Conservation (phyloP, 1,140 invertebrate species). For the Diploscapter pachys region DNA sequence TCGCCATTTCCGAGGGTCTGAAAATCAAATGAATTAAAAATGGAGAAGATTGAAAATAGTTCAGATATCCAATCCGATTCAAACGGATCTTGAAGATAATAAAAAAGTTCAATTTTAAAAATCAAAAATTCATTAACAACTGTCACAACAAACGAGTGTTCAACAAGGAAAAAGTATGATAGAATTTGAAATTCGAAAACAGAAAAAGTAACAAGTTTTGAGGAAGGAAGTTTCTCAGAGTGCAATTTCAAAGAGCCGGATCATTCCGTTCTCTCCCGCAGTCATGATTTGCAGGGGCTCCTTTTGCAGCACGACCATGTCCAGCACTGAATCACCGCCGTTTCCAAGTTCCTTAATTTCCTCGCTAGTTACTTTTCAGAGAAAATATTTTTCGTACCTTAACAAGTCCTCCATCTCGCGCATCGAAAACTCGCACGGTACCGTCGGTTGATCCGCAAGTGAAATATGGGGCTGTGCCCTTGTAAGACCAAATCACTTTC, state of each 20-base stretch:
- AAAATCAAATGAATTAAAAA: slow-evolving; percentile 8
- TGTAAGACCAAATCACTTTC: slow-evolving; percentile 21
- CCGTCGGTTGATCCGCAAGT: slow-evolving; percentile 31
- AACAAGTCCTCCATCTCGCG: slow-evolving; percentile 35
- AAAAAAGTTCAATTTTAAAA: not conserved
- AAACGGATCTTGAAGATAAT: not conserved
- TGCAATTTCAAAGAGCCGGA: slow-evolving; percentile 33
- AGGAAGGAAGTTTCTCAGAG: too few relatives aligned
- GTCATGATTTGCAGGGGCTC: slow-evolving; percentile 26
- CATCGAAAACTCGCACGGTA: slow-evolving; percentile 32
- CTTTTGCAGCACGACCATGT: slow-evolving; percentile 23
- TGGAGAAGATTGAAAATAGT: not conserved
- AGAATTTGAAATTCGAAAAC: not conserved
- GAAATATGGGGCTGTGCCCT: slow-evolving; percentile 15
- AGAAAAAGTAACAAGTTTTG: too few relatives aligned
- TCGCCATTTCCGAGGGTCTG: slow-evolving; percentile 65
- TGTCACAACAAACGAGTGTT: not conserved
- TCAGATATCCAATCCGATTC: not conserved
- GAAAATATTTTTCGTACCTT: slow-evolving; percentile 20
- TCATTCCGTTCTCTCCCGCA: slow-evolving; percentile 27
- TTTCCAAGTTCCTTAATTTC: slow-evolving; percentile 25
- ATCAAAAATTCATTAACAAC: not conserved
- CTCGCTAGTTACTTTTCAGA: not conserved
- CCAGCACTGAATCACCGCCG: slow-evolving; percentile 35
- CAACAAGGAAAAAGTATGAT: slow-evolving; percentile 5